These are phyloP conservation scores for Diplodus puntazzo DNA, from an alignment of 2,797 vertebrate genomes.

Conservation along the genomic window DNA sequence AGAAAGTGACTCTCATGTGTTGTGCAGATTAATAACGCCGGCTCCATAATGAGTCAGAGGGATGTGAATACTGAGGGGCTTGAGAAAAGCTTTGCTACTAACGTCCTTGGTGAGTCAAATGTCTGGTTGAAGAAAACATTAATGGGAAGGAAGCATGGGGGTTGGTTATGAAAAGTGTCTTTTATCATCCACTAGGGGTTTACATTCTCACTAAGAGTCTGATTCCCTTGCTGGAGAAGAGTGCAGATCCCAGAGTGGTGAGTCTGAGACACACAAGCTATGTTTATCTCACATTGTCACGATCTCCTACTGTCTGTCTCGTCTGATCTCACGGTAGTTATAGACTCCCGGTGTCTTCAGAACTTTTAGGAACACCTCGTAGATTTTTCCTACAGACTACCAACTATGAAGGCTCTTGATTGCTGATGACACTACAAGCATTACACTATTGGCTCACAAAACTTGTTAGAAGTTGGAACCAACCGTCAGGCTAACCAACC, in stretches of 20 bases:
- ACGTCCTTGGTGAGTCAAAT: constrained; percentile 83
- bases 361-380: background rate
- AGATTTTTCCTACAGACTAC: background rate
- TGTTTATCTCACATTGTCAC: background rate
- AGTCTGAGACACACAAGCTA: constrained; percentile 51
- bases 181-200: constrained; percentile 69
- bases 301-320: background rate
- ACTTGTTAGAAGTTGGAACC: too few species aligned
- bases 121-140: background rate
- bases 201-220: constrained; percentile 88
- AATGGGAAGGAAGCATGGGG: background rate
- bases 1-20: background rate
- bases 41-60: constrained; percentile 85
- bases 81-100: constrained; percentile 87
- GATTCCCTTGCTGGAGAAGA: constrained; percentile 87
- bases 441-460: too few species aligned
- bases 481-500: too few species aligned
- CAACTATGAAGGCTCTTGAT: too few species aligned
- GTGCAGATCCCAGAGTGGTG: constrained; percentile 86
- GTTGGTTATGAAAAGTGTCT: background rate
- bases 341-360: background rate
- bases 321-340: background rate
- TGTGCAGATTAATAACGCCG: constrained; percentile 87
- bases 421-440: too few species aligned
- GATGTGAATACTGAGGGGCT: constrained; percentile 85